These are phyloP conservation scores for Pempheris klunzingeri DNA, from an alignment of 2,797 vertebrate genomes.

Conservation along the genomic window DNA sequence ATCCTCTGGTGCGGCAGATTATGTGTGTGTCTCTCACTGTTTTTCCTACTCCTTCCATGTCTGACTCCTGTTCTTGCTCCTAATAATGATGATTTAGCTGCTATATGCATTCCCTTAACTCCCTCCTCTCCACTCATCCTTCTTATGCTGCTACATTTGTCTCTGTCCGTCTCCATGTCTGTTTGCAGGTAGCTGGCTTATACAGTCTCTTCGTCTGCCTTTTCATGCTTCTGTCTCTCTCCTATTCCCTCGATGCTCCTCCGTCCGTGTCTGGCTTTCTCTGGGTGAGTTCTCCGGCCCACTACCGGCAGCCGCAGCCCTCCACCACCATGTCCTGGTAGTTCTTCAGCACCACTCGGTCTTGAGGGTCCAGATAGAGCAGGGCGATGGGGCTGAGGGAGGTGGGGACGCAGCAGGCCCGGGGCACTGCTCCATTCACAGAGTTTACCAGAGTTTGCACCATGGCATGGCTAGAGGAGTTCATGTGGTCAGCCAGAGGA, in stretches of 20 bases:
- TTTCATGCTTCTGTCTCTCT: constrained; percentile 29
- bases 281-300: background rate
- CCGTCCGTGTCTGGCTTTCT: constrained; percentile 15
- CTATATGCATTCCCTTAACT: constrained; percentile 26
- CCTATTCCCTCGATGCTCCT: constrained; percentile 29
- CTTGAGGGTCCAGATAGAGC: constrained; percentile 89
- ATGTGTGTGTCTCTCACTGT: constrained; percentile 18
- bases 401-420: constrained; percentile 89
- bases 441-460: constrained; percentile 92
- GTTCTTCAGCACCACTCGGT: constrained; percentile 89
- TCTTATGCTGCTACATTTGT: constrained; percentile 50
- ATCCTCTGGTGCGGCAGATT: constrained; percentile 1
- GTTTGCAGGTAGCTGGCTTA: constrained; percentile 36
- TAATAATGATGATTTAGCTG: constrained; percentile 50
- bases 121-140: constrained; percentile 19
- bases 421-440: constrained; percentile 87
- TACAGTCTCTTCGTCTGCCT: constrained; percentile 36
- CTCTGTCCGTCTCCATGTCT: constrained; percentile 45
- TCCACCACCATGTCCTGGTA: constrained; percentile 93
- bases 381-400: constrained; percentile 89
- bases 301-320: constrained; percentile 89
- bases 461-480: constrained; percentile 90
- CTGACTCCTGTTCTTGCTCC: constrained; percentile 25
- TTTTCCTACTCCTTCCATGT: constrained; percentile 8
- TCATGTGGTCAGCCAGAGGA: constrained; percentile 91